phyloP scores from a whole-genome alignment of 2,113 vertebrate species.

The Pipra filicauda region DNA sequence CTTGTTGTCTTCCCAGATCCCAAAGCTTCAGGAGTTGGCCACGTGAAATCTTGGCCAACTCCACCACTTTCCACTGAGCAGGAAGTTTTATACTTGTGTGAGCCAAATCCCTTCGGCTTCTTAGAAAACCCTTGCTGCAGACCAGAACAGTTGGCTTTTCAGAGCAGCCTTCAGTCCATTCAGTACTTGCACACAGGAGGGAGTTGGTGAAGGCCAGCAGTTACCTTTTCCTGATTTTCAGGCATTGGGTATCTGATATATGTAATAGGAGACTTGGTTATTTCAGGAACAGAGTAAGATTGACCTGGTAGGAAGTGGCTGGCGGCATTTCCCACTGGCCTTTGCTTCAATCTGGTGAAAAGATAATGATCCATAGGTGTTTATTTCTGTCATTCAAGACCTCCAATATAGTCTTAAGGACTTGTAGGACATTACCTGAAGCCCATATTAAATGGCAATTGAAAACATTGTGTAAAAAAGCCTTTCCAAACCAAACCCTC shows the following conservation, averaged over 20 bases:
- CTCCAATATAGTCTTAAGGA: neutral
- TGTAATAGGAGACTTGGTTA: neutral
- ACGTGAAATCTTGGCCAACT: neutral
- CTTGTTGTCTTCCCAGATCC: neutral
- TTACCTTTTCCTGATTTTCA: neutral
- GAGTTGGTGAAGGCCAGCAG: neutral
- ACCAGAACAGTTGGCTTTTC: neutral
- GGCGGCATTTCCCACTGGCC: rapidly evolving
- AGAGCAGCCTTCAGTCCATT: neutral
- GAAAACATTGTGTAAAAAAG: neutral
- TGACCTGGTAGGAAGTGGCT: neutral
- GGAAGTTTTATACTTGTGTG: neutral
- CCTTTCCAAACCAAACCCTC: neutral
- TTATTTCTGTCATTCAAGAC: neutral
- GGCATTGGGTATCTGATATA: neutral
- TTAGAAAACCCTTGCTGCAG: neutral
- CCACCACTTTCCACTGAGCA: neutral
- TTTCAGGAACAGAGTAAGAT: neutral
- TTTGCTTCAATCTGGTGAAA: neutral
- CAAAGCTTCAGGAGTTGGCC: neutral
- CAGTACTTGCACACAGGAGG: neutral
- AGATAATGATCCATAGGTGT: neutral
- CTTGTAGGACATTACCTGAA: neutral
- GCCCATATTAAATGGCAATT: neutral
- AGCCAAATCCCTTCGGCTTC: neutral